These are phyloP conservation scores for Cephalopterus ornatus DNA, from an alignment of 2,113 vertebrate species.

Conservation along the genomic window DNA sequence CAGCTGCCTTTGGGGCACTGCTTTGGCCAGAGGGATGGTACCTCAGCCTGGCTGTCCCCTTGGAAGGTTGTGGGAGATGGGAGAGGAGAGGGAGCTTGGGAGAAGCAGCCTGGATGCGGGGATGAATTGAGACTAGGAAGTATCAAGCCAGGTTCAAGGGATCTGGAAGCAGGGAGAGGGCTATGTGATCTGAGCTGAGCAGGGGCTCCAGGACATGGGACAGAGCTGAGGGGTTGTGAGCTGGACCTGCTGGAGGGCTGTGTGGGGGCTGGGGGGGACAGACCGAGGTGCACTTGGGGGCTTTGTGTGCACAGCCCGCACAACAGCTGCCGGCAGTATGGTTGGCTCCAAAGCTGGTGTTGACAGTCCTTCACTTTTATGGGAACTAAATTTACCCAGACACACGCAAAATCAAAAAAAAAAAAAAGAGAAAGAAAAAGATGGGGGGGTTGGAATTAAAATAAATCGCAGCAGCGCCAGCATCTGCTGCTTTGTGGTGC, in stretches of 20 bases:
- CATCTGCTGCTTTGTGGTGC: constrained; percentile 51
- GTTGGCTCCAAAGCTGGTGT: constrained; percentile 60
- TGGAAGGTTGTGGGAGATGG: not conserved
- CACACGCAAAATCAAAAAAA: constrained; percentile 62
- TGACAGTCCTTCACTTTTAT: constrained; percentile 72
- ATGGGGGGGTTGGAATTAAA: constrained; percentile 16
- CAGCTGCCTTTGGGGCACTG: not conserved
- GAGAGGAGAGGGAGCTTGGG: not conserved
- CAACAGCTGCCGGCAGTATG: constrained; percentile 66
- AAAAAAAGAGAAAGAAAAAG: not conserved
- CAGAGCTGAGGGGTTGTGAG: not conserved
- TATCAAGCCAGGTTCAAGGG: not conserved
- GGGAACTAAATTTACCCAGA: constrained; percentile 73
- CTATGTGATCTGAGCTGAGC: not conserved
- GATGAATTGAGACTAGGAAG: not conserved
- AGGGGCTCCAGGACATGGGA: fast-evolving
- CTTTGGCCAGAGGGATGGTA: not conserved
- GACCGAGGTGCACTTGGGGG: not conserved
- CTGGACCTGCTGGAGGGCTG: not conserved
- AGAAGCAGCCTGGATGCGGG: not conserved
- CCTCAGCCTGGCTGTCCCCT: not conserved
- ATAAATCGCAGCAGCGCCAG: constrained; percentile 21
- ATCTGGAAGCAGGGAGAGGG: not conserved
- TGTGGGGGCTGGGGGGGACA: not conserved
- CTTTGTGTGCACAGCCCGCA: constrained; percentile 34